Evolutionary conservation across 2,797 vertebrate genomes (phyloP).

Genomic region (Spea hammondii): DNA sequence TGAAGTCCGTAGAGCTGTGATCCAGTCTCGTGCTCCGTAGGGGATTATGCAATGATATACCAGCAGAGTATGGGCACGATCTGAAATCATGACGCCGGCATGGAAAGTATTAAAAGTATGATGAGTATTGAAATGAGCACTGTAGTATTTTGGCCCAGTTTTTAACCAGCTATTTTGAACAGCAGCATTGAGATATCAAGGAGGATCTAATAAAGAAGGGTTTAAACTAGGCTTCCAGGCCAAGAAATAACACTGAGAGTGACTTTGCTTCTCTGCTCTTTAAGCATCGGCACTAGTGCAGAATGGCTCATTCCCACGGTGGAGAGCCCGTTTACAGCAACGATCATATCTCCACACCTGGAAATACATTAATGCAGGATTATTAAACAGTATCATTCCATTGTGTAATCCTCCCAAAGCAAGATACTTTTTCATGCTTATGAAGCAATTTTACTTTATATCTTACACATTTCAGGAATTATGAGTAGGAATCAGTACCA

Average conservation of each 20-base stretch:
- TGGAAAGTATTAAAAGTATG: too few species aligned
- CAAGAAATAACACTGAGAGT: constrained; percentile 95
- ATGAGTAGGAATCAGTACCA: too few species aligned
- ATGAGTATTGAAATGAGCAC: background rate
- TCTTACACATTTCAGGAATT: too few species aligned
- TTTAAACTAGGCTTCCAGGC: constrained; percentile 94
- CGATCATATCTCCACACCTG: constrained; percentile 98
- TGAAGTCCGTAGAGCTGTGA: too few species aligned
- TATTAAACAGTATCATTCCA: too few species aligned
- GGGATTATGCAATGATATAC: too few species aligned
- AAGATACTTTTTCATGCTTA: too few species aligned
- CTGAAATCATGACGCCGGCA: too few species aligned
- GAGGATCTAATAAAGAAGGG: constrained; percentile 50
- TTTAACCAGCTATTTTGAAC: constrained; percentile 61
- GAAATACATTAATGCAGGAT: constrained; percentile 3
- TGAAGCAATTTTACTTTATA: too few species aligned
- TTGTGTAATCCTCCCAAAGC: too few species aligned
- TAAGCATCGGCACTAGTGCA: constrained; percentile 94
- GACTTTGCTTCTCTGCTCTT: constrained; percentile 95
- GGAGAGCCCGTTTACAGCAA: constrained; percentile 91
- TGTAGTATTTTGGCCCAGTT: constrained; percentile 64
- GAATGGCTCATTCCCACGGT: constrained; percentile 98
- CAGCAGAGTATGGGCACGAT: too few species aligned
- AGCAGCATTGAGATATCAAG: constrained; percentile 41
- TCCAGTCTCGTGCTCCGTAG: too few species aligned